Evolutionary conservation across 1,140 invertebrate species (phyloP).

Genomic region (Cotesia glomerata): DNA sequence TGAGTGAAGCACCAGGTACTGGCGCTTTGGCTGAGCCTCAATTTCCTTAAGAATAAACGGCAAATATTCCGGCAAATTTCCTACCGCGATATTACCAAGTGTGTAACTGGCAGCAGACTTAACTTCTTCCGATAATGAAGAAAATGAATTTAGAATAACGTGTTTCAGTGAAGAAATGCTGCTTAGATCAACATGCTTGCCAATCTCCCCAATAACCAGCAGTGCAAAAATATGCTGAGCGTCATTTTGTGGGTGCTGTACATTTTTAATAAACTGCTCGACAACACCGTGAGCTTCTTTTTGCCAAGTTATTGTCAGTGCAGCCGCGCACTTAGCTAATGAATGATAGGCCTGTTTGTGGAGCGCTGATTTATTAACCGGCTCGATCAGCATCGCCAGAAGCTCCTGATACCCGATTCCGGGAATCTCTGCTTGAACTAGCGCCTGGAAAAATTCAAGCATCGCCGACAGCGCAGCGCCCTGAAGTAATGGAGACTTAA

Average conservation of each 20-base stretch:
- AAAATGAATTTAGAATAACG: conserved; percentile 79
- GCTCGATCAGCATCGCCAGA: conserved; percentile 74
- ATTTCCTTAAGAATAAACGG: conserved; percentile 96
- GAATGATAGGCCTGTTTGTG: conserved; percentile 86
- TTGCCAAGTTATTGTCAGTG: conserved; percentile 80
- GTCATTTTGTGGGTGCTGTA: conserved; percentile 76
- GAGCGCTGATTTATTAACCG: conserved; percentile 65
- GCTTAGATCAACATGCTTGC: conserved; percentile 88
- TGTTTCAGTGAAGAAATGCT: conserved; percentile 75
- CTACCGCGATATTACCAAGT: conserved; percentile 91
- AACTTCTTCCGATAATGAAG: conserved; percentile 81
- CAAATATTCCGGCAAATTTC: conserved; percentile 91
- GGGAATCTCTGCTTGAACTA: conserved; percentile 81
- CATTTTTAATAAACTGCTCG: conserved; percentile 83
- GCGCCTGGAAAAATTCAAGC: conserved; percentile 88
- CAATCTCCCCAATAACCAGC: conserved; percentile 95
- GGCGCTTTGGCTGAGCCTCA: conserved; percentile 88
- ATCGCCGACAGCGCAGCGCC: conserved; percentile 87
- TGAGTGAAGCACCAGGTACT: conserved; percentile 95
- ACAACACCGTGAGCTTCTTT: conserved; percentile 82
- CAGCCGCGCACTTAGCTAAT: conserved; percentile 93
- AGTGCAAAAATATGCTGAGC: conserved; percentile 90
- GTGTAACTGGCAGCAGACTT: conserved; percentile 98
- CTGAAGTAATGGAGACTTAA: conserved; percentile 88
- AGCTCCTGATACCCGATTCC: conserved; percentile 83